Evolutionary conservation across 2,888 invertebrate species (phyloP).

Genomic region (Pyrgus malvae): DNA sequence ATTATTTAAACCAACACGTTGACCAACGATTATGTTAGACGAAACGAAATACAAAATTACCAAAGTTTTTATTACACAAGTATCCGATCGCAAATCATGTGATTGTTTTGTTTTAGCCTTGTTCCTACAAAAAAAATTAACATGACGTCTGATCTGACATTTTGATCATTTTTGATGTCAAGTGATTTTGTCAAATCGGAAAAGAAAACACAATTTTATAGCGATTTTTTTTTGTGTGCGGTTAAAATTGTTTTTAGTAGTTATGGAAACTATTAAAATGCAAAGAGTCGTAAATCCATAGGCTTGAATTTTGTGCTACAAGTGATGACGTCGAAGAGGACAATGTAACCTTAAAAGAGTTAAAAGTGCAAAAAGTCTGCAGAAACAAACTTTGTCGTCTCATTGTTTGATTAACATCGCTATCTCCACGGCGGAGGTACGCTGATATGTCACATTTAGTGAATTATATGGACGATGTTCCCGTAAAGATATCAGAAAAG

Average conservation of each 20-base stretch:
- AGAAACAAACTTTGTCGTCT: conserved; percentile 71
- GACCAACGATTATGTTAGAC: no score
- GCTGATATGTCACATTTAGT: conserved; percentile 77
- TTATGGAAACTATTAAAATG: conserved; percentile 42
- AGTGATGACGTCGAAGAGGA: conserved; percentile 74
- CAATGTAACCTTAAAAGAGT: conserved; percentile 77
- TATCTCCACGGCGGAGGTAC: conserved; percentile 46
- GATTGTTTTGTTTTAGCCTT: conserved; percentile 29
- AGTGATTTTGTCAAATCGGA: conserved; percentile 37
- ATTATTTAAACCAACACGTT: no score
- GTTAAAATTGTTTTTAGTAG: conserved; percentile 40
- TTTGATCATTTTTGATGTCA: conserved; percentile 34
- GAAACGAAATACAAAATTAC: no score
- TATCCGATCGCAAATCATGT: conserved; percentile 40
- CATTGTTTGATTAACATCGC: conserved; percentile 62
- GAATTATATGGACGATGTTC: conserved; percentile 90
- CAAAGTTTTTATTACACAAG: not conserved
- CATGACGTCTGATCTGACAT: conserved; percentile 34
- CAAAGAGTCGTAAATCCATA: conserved; percentile 31
- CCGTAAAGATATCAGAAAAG: conserved; percentile 93
- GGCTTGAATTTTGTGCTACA: conserved; percentile 35
- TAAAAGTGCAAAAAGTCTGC: conserved; percentile 65
- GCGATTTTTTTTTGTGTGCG: conserved; percentile 39
- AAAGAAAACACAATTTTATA: conserved; percentile 22
- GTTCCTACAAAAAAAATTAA: not conserved